Evolutionary conservation across 2,888 invertebrate genomes (phyloP).

Genomic region (Polyommatus iphigenia): DNA sequence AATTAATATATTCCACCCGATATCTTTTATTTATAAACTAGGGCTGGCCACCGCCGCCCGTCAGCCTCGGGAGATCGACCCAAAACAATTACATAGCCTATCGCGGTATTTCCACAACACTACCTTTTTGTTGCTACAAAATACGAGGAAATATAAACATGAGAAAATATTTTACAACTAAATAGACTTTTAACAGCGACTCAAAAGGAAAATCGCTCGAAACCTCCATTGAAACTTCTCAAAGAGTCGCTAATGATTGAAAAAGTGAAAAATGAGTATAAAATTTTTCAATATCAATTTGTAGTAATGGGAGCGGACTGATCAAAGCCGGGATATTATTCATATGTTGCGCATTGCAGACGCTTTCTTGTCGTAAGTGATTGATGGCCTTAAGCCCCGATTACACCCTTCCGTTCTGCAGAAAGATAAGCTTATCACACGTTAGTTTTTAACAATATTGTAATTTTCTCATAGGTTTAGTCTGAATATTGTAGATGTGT

Average conservation of each 20-base stretch:
- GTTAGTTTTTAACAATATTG: neutral
- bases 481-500: too few relatives aligned
- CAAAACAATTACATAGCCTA: constrained; percentile 28
- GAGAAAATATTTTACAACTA: constrained; percentile 16
- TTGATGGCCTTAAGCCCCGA: constrained; percentile 28
- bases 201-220: constrained; percentile 23
- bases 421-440: neutral
- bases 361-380: constrained; percentile 32
- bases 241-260: constrained; percentile 23
- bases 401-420: neutral
- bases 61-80: constrained; percentile 19
- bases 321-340: constrained; percentile 29
- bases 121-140: constrained; percentile 4
- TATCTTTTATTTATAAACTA: constrained; percentile 23
- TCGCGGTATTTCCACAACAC: constrained; percentile 15
- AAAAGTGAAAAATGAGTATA: constrained; percentile 18
- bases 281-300: constrained; percentile 21
- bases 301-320: constrained; percentile 5
- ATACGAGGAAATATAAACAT: constrained; percentile 10
- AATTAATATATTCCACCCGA: constrained; percentile 8
- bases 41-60: neutral
- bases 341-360: constrained; percentile 34
- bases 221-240: constrained; percentile 2
- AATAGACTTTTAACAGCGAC: constrained; percentile 1
- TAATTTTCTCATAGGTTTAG: too few relatives aligned